phyloP scores from a whole-genome alignment of 2,113 vertebrate species.

The Sinocyclocheilus anshuiensis region DNA sequence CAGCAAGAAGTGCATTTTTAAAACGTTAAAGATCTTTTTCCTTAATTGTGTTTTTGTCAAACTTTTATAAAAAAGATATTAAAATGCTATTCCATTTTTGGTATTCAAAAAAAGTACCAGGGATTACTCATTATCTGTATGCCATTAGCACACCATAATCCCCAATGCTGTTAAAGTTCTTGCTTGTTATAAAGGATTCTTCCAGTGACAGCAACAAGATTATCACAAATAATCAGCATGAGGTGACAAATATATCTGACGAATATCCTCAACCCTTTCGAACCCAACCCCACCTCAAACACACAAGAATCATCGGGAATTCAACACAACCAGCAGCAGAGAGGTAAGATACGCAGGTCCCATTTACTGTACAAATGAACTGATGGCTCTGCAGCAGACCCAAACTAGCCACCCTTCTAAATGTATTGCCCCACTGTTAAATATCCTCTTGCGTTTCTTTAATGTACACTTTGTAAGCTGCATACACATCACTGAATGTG shows the following conservation, averaged over 20 bases:
- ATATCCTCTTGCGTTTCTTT: conserved; percentile 12
- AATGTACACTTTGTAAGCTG: conserved; percentile 14
- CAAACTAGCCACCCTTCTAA: conserved; percentile 1
- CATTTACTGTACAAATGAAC: conserved; percentile 9
- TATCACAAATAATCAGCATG: conserved; percentile 61
- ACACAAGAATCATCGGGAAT: conserved; percentile 58
- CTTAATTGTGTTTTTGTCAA: conserved; percentile 65
- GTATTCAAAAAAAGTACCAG: conserved; percentile 79
- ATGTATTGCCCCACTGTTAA: conserved; percentile 21
- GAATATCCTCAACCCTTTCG: conserved; percentile 58
- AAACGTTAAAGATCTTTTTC: conserved; percentile 68
- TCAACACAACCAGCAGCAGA: conserved; percentile 42
- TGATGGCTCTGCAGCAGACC: conserved; percentile 2
- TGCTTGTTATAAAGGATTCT: conserved; percentile 59
- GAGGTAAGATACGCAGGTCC: conserved; percentile 37
- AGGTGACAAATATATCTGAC: conserved; percentile 64
- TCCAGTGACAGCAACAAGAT: conserved; percentile 62
- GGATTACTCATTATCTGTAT: conserved; percentile 77
- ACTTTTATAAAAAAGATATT: conserved; percentile 76
- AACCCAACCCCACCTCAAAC: conserved; percentile 58
- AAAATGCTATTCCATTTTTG: conserved; percentile 79
- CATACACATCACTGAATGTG: not conserved
- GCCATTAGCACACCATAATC: conserved; percentile 65
- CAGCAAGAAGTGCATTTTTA: conserved; percentile 77
- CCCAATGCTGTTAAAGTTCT: conserved; percentile 68